Base-by-base conservation (phyloP, 1,140 invertebrate genomes). In the Tenebrio molitor region DNA sequence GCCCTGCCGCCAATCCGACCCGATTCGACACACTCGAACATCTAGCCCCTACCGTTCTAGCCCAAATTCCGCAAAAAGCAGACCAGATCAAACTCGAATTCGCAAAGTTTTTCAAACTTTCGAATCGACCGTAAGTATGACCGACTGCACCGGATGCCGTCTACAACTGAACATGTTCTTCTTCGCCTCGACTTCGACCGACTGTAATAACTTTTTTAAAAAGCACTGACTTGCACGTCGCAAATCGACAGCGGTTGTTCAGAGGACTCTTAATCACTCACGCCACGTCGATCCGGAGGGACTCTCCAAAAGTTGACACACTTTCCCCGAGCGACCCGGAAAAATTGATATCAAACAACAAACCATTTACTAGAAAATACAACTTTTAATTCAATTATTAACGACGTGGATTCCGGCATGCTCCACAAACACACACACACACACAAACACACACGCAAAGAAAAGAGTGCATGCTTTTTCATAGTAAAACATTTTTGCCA, bases 261-360 rank as follows among this genome's bases (percentile, higher is more conserved):
- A 10, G 29, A 33, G 29, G 29, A 10, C 29, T 10, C 29, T 39
- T 39, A 39, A 39, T 39, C n/a, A 39, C 36, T 39, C 12, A 39
- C 36, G 36, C n/a, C 36, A 12, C 36, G 5, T n/a, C n/a, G 5
- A 2, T 12, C 12, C 36, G 36, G 36, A 39, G 36, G 36, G 36
- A 12, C 36, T 33, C 29, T 33, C 10, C 5, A 39, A 39, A 39
- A 39, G 36, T 39, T 39, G n/a, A 39, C 36, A 12, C 36, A 39
- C 36, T 12, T 29, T 29, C 15, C 19, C 46, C 19, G 2, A 23
- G 46, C 46, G 46, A 14, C 8, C 19, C 46, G 46, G 8, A n/a
- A 10, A 53, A 53, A 53, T 29, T 58, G 50, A 58, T 50, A 50
- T 50, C 44, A 50, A 50, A 50, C 50, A 58, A 58, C 50, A 58